Conservation (phyloP, 35 echinoderm and acorn worm genomes). For the Diadema setosum region DNA sequence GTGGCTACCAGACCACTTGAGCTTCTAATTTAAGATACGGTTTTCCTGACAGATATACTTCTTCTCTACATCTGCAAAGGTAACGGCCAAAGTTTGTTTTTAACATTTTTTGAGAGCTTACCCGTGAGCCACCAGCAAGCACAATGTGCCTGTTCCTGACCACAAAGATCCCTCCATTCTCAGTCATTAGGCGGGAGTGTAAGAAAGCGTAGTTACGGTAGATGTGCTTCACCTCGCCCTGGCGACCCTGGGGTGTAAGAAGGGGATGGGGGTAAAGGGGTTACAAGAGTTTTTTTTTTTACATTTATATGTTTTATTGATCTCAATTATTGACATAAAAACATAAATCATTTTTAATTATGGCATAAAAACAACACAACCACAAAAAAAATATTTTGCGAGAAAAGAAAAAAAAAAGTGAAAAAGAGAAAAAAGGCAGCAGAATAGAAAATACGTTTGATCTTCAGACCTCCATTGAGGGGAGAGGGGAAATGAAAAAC, state of each 20-base stretch:
- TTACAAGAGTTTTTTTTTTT: neutral
- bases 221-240: slow-evolving; percentile 88
- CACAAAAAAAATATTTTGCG: no score
- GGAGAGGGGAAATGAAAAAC: no score
- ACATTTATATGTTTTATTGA: neutral
- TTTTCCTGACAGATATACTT: no score
- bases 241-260: slow-evolving; percentile 50
- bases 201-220: slow-evolving; percentile 93
- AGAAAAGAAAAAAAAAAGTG: no score
- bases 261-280: neutral
- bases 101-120: slow-evolving; percentile 31
- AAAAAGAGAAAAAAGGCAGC: no score
- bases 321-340: neutral
- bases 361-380: neutral
- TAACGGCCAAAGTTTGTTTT: neutral
- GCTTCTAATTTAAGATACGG: no score
- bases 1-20: no score
- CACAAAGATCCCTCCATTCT: slow-evolving; percentile 96
- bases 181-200: slow-evolving; percentile 93
- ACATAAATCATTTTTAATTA: neutral
- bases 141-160: slow-evolving; percentile 94
- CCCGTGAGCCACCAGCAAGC: slow-evolving; percentile 86
- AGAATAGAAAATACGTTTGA: no score
- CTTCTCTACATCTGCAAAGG: neutral
- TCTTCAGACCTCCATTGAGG: no score